Percentiles rank a stretch among this genome's conserved stretches.
Conservation (phyloP, 2,113 vertebrate species). For the Oenanthe oenanthe region DNA sequence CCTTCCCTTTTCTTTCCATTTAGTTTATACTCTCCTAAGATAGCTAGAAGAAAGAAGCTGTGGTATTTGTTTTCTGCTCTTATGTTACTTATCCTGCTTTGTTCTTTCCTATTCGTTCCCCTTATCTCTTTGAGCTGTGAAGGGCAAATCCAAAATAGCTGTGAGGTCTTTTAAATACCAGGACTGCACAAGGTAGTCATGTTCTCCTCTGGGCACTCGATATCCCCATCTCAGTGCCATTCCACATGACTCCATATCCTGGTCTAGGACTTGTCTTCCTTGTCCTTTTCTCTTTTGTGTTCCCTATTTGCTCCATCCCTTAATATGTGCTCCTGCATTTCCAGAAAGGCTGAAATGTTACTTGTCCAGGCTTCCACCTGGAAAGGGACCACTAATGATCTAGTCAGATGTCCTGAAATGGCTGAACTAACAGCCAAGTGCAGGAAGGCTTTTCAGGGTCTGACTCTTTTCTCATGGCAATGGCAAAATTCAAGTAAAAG, state of each 20-base stretch:
- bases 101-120: not conserved
- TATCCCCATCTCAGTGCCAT: not conserved
- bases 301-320: not conserved
- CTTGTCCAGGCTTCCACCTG: not conserved
- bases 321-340: fast-evolving
- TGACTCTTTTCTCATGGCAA: not conserved
- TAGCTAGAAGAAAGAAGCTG: not conserved
- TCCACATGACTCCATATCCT: not conserved
- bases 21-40: not conserved
- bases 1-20: not conserved
- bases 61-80: not conserved
- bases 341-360: not conserved
- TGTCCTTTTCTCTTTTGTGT: not conserved
- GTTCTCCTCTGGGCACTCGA: not conserved
- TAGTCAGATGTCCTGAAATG: not conserved
- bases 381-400: not conserved
- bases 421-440: not conserved
- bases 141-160: not conserved
- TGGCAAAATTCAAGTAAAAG: not conserved
- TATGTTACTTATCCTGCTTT: not conserved
- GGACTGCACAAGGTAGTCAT: not conserved
- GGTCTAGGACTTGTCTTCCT: not conserved
- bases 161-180: not conserved
- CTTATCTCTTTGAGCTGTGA: not conserved
- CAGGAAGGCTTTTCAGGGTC: not conserved